Evolutionary conservation across 2,797 vertebrate genomes (phyloP).

Genomic region (Myotis findleyi): DNA sequence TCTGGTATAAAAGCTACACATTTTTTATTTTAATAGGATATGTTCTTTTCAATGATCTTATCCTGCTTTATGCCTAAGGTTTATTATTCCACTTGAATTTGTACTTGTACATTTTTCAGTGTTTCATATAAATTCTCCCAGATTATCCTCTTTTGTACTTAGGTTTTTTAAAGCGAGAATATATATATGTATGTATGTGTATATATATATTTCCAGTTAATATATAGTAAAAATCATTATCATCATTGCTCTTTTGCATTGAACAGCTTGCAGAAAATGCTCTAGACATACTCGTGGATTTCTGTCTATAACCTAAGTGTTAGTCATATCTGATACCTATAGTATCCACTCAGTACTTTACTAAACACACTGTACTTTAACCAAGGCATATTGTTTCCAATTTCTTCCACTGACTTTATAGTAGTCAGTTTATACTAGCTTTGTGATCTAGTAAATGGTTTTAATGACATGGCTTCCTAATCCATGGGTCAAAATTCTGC

Average conservation of each 20-base stretch:
- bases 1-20: conserved; percentile 44
- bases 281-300: conserved; percentile 12
- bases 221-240: conserved; percentile 37
- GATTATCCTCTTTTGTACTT: conserved; percentile 47
- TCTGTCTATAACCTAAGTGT: conserved; percentile 2
- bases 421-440: not conserved
- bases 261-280: conserved; percentile 20
- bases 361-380: not conserved
- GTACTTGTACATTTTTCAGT: conserved; percentile 50
- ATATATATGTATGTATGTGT: not conserved
- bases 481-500: conserved; percentile 38
- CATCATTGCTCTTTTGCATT: conserved; percentile 16
- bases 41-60: conserved; percentile 54
- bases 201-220: not conserved
- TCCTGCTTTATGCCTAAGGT: not conserved
- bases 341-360: not conserved
- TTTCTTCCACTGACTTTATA: conserved; percentile 42
- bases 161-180: conserved; percentile 35
- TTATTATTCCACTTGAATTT: conserved; percentile 57
- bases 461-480: conserved; percentile 28
- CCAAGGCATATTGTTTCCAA: not conserved
- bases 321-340: conserved; percentile 8
- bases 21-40: conserved; percentile 58
- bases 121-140: conserved; percentile 9
- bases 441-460: conserved; percentile 55